These are phyloP conservation scores for Pelvicachromis taeniatus DNA, from an alignment of 2,113 vertebrate species.

Conservation along the genomic window DNA sequence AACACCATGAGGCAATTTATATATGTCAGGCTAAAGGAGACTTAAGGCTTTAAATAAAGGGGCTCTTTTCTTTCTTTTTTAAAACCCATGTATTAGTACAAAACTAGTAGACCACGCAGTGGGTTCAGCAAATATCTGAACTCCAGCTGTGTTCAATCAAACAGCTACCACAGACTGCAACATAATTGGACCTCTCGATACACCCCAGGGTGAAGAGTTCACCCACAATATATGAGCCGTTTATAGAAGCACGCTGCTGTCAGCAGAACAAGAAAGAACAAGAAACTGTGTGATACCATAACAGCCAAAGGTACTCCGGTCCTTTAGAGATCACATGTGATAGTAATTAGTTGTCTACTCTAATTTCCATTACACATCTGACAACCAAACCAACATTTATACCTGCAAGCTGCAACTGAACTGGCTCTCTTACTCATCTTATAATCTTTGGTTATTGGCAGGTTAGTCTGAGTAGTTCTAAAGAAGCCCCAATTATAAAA, in stretches of 20 bases:
- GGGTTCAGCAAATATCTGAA: conserved; percentile 30
- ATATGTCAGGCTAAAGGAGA: not conserved
- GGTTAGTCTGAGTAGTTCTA: not conserved
- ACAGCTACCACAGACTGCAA: not conserved
- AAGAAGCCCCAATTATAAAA: not conserved
- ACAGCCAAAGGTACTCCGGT: not conserved
- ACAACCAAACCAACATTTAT: not conserved
- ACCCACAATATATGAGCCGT: conserved; percentile 30
- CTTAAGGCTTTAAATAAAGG: not conserved
- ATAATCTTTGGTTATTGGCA: not conserved
- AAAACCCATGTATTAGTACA: not conserved
- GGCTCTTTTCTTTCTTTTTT: too few species aligned
- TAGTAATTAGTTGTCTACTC: not conserved
- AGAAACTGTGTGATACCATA: not conserved
- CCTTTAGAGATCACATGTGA: not conserved
- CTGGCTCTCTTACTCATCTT: not conserved
- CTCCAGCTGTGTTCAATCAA: not conserved
- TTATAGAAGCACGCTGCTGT: not conserved
- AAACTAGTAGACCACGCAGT: not conserved
- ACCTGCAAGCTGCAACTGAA: not conserved
- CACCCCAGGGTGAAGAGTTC: conserved; percentile 46
- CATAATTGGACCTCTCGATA: conserved; percentile 16
- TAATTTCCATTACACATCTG: not conserved
- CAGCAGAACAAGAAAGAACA: not conserved
- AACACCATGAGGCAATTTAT: not conserved